Evolutionary conservation across 2,888 invertebrate species (phyloP), one percentile per base, ranked within the genome.

Genomic region (Seira musarum): DNA sequence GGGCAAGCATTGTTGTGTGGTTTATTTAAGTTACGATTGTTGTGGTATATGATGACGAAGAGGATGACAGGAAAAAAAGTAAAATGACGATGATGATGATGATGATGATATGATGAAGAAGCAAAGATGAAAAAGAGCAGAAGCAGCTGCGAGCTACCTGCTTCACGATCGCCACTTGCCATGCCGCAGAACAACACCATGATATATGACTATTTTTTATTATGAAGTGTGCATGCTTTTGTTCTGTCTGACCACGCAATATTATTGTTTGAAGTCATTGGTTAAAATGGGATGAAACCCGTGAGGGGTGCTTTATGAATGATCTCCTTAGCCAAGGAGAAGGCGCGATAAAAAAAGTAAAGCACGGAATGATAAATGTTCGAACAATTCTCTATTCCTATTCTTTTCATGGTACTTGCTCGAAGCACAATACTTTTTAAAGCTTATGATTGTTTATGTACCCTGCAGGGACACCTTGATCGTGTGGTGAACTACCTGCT

Each of bases 271-370:
- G 57, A 30, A 63, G 63, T 68, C n/a, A 25, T 69, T 57, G 22
- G n/a, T 6, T 40, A 10, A 64, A 61, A 22, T 25, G 68, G 30
- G 24, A 46, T 66, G 25, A 5, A 10, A 21, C 49, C 77, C 70
- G 64, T 57, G 63, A 77, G 77, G 77, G 77, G 70, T 70, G 77
- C 77, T 77, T 70, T 77, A 77, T 77, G 77, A 77, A 70, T 77
- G 77, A 75, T 61, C 35, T 53, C 21, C n/a, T 22, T 68, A 24
- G 24, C 24, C 22, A 68, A 66, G 66, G 40, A 22, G 25, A 61
- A 19, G 24, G 22, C 24, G 22, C 64, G 22, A 22, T 19, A 67
- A 25, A 8, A n/a, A 66, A 22, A 70, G 70, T 77, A 70, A 77
- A 53, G 70, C 77, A 70, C 76, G 63, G n/a, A 19, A 53, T 69